Conservation (phyloP, 2,797 vertebrate genomes). For the Neoniphon sammara region DNA sequence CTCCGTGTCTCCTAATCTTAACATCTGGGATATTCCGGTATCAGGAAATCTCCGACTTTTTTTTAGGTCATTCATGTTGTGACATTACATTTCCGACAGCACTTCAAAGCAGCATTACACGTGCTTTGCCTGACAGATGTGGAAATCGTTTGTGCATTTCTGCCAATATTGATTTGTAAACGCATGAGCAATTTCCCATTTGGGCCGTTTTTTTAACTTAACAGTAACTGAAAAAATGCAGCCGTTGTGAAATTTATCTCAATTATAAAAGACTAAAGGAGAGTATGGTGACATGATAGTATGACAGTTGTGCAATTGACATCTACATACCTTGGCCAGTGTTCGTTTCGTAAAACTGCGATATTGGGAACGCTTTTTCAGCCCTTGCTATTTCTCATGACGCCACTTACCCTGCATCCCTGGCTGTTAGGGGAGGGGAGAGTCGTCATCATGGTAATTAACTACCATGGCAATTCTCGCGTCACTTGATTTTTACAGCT, state of each 20-base stretch:
- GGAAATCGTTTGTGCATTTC: not conserved
- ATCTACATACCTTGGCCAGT: too few relatives aligned
- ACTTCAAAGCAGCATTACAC: constrained; percentile 11
- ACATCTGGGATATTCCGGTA: not conserved
- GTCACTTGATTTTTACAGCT: not conserved
- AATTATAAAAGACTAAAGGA: too few relatives aligned
- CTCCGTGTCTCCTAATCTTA: not conserved
- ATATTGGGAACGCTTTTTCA: too few relatives aligned
- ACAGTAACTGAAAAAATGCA: too few relatives aligned
- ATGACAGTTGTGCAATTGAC: too few relatives aligned
- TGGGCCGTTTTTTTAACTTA: too few relatives aligned
- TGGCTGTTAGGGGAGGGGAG: not conserved
- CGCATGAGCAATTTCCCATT: too few relatives aligned
- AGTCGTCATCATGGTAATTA: constrained; percentile 19
- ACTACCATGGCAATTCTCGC: constrained; percentile 31
- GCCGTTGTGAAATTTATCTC: too few relatives aligned
- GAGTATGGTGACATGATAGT: too few relatives aligned
- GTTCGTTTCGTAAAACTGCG: too few relatives aligned
- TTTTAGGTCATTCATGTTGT: too few relatives aligned
- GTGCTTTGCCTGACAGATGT: not conserved
- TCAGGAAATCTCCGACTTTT: too few relatives aligned
- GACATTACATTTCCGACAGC: not conserved
- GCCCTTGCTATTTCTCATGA: not conserved
- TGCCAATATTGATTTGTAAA: not conserved
- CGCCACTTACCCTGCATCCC: not conserved